Evolutionary conservation across 2,113 vertebrate species (phyloP), one percentile per base, ranked within the genome.

Genomic region (Mesoclemmys tuberculata): DNA sequence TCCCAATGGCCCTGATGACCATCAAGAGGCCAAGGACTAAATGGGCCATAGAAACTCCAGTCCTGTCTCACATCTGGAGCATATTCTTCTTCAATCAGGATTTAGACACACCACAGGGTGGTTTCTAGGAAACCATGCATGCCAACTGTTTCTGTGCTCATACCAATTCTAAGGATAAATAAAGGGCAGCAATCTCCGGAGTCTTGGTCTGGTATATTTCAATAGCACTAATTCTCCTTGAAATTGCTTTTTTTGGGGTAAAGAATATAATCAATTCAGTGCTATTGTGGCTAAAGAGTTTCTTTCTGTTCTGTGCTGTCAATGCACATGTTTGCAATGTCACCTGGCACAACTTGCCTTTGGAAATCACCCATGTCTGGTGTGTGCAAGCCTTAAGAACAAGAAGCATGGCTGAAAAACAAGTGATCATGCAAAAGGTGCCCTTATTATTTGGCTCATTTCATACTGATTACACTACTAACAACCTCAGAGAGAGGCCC

Each of bases 301-400:
- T 61, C 52, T 16, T 27, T 82, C 35, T 82, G 16, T 58, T 58
- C 7, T 1, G 8, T 10, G 24, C n/a, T 22, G 41, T 52, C 26
- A 14, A 16, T 68, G 10, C 9, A 41, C 46, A 0, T 1, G 0
- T 2, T 41, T 29, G 68, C n/a, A 80, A 3, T 1, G 5, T 74
- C 31, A 26, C 3, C 79, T 10, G 52, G 4, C 56, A 75, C 1
- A 21, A 16, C 56, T 31, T 18, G 1, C 71, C 52, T 49, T 22
- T 12, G 61, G 74, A 58, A 84, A 8, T n/a, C 75, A 21, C 48
- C 48, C 24, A 0, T 3, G 1, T 4, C 8, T 2, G 26, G 58
- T 3, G 16, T 0, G 3, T 24, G 0, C 1, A 4, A 51, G 5
- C 58, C 61, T 38, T 14, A 56, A 8, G 68, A 21, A 8, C 71